These are phyloP conservation scores for Sceloporus tristichus DNA, from an alignment of 2,113 vertebrate genomes.

Conservation along the genomic window DNA sequence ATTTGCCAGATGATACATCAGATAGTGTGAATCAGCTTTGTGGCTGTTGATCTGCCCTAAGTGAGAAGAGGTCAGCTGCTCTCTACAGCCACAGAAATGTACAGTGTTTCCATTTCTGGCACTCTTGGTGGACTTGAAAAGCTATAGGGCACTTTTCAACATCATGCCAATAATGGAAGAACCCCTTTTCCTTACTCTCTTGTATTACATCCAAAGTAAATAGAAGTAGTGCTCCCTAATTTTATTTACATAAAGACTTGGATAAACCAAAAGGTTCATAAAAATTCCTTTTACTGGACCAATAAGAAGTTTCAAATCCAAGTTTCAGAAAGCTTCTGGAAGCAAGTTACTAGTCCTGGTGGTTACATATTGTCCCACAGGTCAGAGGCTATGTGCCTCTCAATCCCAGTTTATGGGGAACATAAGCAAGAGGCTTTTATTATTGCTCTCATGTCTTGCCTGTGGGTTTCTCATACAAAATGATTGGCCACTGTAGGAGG, in stretches of 20 bases:
- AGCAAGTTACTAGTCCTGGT: neutral
- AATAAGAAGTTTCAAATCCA: neutral
- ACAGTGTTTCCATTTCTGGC: neutral
- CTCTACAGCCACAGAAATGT: neutral
- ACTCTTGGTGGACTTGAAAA: neutral
- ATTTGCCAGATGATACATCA: neutral
- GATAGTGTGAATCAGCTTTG: neutral
- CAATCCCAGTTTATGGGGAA: neutral
- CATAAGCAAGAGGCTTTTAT: neutral
- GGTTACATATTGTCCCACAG: neutral
- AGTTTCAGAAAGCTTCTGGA: neutral
- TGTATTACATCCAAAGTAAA: neutral
- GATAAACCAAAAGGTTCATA: too few species aligned
- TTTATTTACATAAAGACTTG: neutral
- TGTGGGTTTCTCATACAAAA: neutral
- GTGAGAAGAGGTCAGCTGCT: neutral
- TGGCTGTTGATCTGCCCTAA: neutral
- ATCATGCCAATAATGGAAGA: neutral
- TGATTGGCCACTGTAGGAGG: neutral
- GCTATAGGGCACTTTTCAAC: neutral
- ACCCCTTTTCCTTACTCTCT: neutral
- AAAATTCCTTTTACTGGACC: neutral
- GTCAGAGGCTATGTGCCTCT: neutral
- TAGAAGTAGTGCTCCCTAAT: neutral
- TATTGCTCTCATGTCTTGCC: neutral